phyloP scores from a whole-genome alignment of 2,888 invertebrate species.

The Bedellia somnulentella region DNA sequence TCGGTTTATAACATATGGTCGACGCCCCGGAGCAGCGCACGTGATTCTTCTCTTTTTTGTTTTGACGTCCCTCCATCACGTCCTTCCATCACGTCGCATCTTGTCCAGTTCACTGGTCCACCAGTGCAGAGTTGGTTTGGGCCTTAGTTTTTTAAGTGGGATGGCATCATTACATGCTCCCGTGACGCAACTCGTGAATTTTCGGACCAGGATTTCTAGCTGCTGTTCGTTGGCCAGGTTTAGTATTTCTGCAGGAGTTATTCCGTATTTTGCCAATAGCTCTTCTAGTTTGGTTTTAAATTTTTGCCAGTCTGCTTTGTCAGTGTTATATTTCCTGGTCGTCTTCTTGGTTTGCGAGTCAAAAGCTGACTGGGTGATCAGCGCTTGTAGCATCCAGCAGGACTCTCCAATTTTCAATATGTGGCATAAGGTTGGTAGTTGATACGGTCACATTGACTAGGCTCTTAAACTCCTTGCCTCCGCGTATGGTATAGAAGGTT shows the following conservation, averaged over 20 bases:
- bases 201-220: background rate
- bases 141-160: background rate
- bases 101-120: slow-evolving; percentile 3
- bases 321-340: slow-evolving; percentile 12
- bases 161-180: background rate
- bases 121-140: slow-evolving; percentile 4
- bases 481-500: no score
- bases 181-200: background rate
- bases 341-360: background rate
- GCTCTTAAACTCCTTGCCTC: slow-evolving; percentile 7
- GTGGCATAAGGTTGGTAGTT: slow-evolving; percentile 6
- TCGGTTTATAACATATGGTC: background rate
- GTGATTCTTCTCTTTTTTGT: slow-evolving; percentile 4
- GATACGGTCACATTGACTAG: slow-evolving; percentile 12
- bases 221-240: background rate
- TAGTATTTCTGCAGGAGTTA: background rate
- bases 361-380: background rate
- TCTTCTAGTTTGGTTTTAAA: background rate
- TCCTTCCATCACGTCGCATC: no score
- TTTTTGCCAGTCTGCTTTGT: slow-evolving; percentile 7
- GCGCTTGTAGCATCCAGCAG: no score
- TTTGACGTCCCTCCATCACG: background rate
- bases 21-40: slow-evolving; percentile 2
- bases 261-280: background rate
- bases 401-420: slow-evolving; percentile 11